A percentile compares a stretch with the other conserved stretches of the same genome.
Conservation (phyloP, 92 coral and sea anemone species). For the Palythoa grandis region DNA sequence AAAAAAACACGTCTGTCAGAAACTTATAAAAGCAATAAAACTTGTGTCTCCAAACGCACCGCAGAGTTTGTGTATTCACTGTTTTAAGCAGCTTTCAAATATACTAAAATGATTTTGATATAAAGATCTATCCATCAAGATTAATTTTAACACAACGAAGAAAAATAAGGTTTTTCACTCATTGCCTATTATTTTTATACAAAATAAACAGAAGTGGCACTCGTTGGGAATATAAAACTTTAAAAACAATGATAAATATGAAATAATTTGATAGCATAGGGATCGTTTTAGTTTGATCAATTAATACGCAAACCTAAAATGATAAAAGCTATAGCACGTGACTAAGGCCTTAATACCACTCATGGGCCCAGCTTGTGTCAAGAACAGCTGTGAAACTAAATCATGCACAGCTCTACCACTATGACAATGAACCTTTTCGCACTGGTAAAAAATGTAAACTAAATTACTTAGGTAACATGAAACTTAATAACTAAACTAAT, state of each 20-base stretch:
- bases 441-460: neutral
- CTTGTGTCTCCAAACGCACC: neutral
- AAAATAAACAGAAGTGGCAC: neutral
- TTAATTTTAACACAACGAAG: neutral
- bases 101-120: neutral
- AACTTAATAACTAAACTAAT: neutral
- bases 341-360: neutral
- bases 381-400: neutral
- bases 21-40: neutral
- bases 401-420: no score
- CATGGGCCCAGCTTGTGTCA: neutral
- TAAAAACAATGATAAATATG: neutral
- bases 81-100: neutral
- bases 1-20: neutral
- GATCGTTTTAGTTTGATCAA: neutral
- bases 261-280: neutral
- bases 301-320: neutral
- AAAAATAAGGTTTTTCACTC: neutral
- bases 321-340: neutral
- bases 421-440: neutral
- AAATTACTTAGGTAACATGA: slow-evolving; percentile 22
- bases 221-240: neutral
- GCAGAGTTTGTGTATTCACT: neutral
- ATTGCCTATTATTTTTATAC: no score
- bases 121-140: neutral